These are phyloP conservation scores for Gracilinanus agilis DNA, from an alignment of 2,113 vertebrate species.

Conservation along the genomic window DNA sequence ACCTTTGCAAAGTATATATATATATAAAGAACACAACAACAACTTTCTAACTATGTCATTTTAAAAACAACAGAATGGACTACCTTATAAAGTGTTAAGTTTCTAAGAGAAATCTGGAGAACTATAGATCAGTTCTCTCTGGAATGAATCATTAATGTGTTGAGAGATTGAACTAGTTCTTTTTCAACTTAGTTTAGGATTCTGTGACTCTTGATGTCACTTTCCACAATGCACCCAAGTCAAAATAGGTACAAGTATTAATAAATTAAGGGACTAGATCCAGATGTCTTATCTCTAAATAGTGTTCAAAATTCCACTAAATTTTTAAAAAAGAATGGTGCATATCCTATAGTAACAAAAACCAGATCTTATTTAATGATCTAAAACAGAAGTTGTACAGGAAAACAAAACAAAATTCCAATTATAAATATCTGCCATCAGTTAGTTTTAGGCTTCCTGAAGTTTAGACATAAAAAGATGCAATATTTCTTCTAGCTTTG, in stretches of 20 bases:
- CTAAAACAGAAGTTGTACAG: background rate
- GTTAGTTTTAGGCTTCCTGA: background rate
- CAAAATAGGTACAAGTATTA: no score
- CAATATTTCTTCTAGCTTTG: background rate
- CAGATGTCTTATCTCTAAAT: no score
- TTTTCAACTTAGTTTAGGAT: no score
- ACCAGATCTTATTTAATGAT: background rate
- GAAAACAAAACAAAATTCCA: background rate
- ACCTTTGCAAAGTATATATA: no score
- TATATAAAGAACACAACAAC: background rate
- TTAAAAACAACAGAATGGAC: background rate
- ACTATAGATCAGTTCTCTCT: background rate
- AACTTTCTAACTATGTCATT: background rate
- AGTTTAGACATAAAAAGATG: background rate
- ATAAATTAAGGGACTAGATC: no score
- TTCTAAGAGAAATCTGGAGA: background rate
- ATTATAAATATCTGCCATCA: background rate
- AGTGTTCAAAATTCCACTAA: no score
- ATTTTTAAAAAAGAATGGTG: no score
- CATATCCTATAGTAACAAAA: no score
- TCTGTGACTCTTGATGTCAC: no score
- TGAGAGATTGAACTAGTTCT: background rate
- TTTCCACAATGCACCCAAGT: no score
- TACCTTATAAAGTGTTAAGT: background rate
- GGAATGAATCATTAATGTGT: background rate